A percentile compares a stretch with the other conserved stretches of the same genome.
These are phyloP conservation scores for Jordanella pulchra DNA, from an alignment of 2,797 vertebrate genomes.

Conservation along the genomic window DNA sequence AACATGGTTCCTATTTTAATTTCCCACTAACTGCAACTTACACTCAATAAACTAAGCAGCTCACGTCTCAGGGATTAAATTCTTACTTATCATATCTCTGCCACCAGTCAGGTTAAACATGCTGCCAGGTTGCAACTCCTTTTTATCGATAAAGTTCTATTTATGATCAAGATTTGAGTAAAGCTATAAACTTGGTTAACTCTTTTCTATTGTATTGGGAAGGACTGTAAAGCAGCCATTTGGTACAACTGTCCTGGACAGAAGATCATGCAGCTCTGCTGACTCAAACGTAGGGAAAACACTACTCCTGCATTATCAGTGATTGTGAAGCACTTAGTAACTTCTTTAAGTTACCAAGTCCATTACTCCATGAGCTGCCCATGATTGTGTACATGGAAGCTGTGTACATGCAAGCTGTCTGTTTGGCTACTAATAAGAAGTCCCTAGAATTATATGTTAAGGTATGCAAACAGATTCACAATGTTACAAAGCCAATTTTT, in stretches of 20 bases:
- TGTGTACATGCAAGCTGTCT: slow-evolving; percentile 46
- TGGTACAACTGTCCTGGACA: slow-evolving; percentile 50
- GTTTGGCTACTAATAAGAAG: slow-evolving; percentile 32
- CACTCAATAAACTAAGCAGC: slow-evolving; percentile 76
- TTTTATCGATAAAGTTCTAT: slow-evolving; percentile 72
- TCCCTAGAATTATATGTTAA: slow-evolving; percentile 4
- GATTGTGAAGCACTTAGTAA: slow-evolving; percentile 60
- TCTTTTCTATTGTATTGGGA: slow-evolving; percentile 75
- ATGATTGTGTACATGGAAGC: slow-evolving; percentile 43
- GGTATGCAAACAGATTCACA: background rate
- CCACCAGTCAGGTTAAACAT: slow-evolving; percentile 77
- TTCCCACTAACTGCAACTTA: slow-evolving; percentile 58
- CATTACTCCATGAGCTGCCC: slow-evolving; percentile 44
- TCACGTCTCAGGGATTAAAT: slow-evolving; percentile 75
- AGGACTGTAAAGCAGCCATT: slow-evolving; percentile 62
- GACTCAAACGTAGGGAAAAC: slow-evolving; percentile 55
- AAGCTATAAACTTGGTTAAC: slow-evolving; percentile 77
- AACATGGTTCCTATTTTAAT: slow-evolving; percentile 62
- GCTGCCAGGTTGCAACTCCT: slow-evolving; percentile 70
- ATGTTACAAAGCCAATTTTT: no score
- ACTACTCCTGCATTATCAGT: slow-evolving; percentile 55
- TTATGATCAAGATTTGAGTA: slow-evolving; percentile 77
- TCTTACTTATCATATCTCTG: slow-evolving; percentile 77
- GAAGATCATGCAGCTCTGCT: slow-evolving; percentile 56
- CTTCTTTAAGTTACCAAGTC: slow-evolving; percentile 52